Evolutionary conservation across 2,888 invertebrate species (phyloP), one percentile per base, ranked within the genome.

Genomic region (Glaucopsyche alexis): DNA sequence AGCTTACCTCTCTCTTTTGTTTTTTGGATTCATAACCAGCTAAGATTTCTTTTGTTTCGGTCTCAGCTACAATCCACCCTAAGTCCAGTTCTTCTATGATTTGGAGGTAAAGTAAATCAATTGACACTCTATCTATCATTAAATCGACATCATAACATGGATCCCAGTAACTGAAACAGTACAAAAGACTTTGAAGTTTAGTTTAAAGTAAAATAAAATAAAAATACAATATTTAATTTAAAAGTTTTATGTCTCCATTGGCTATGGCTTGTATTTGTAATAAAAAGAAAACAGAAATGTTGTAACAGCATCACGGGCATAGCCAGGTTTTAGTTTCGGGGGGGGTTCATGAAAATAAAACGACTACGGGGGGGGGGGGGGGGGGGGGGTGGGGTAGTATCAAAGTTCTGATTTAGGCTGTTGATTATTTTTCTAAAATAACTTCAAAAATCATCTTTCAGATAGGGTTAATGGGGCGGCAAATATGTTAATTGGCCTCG

Each of bases 71-170:
- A 76, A 98, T 95, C 98, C 98, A 98, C 45, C 96, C 97, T 77
- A 96, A 93, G 82, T 97, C 96, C 76, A 99, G 94, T 88, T 99
- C 99, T 79, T 96, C 95, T 74, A 96, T 95, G 67, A 97, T 96
- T 94, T 99, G 98, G 75, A 96, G 94, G 85, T 98, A 98, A 7
- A 99, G 90, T 74, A 99, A 93, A 88, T 98, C 97, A 81, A 98
- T 90, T 7, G 97, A 96, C 64, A 97, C 95, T 74, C 95, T 94
- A 87, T 98, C 96, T 75, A 94, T 95, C 93, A 97, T 94, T 77
- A 99, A 91, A 84, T 97, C 96, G 75, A 95, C 93, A 90, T 99
- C 99, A 88, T 96, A 96, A 73, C 94, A 94, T 42, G 95, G 93
- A 86, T 99, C 97, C 98, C 98, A 99, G 86, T 97, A 98, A 90